Conservation (phyloP, 2,888 invertebrate genomes). For the Drosophila mimetica region DNA sequence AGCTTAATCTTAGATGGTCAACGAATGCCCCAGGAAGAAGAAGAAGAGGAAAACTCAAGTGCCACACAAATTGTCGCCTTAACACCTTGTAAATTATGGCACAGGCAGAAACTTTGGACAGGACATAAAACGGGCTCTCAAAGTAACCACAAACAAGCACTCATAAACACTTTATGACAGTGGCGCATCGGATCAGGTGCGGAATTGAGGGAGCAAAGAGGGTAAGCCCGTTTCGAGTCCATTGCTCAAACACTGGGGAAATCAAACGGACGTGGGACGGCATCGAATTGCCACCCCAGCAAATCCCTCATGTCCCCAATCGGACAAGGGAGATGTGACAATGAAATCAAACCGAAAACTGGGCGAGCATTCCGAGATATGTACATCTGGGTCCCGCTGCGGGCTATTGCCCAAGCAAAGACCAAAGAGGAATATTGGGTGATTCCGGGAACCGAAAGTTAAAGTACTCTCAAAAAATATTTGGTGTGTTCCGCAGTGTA, state of each 20-base stretch:
- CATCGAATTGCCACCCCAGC: constrained; percentile 26
- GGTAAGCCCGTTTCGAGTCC: constrained; percentile 27
- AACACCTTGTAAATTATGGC: constrained; percentile 74
- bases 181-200: constrained; percentile 22
- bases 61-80: constrained; percentile 68
- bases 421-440: constrained; percentile 12
- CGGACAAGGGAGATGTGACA: constrained; percentile 66
- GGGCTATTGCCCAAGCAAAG: constrained; percentile 38
- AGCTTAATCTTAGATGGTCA: constrained; percentile 20
- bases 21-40: not conserved
- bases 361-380: constrained; percentile 13
- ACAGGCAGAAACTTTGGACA: constrained; percentile 38
- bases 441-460: not conserved
- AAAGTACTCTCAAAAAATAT: constrained; percentile 3
- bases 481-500: not conserved
- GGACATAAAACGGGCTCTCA: constrained; percentile 58
- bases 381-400: constrained; percentile 32
- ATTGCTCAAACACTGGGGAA: constrained; percentile 62
- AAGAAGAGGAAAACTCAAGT: constrained; percentile 12
- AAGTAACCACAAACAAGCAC: constrained; percentile 35
- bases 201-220: not conserved
- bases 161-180: constrained; percentile 74
- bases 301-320: constrained; percentile 49
- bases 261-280: constrained; percentile 51
- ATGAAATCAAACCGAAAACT: constrained; percentile 69